phyloP scores from a whole-genome alignment of 1,140 invertebrate genomes.

The Argopecten irradians region DNA sequence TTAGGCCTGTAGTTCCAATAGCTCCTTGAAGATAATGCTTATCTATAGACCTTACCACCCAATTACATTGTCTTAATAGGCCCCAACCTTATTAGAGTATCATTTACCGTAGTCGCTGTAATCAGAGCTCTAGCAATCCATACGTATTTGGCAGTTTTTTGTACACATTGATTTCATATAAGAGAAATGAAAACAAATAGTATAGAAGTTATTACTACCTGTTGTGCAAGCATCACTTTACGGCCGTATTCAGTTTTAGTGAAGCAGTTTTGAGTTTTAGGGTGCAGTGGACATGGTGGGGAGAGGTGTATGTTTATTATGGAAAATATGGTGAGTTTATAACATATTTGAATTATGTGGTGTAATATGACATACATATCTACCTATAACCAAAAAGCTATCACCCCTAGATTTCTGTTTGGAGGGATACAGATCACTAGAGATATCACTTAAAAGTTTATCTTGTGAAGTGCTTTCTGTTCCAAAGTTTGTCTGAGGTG shows the following conservation, averaged over 20 bases:
- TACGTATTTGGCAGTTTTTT: no score
- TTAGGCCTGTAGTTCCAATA: neutral
- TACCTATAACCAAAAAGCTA: neutral
- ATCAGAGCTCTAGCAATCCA: no score
- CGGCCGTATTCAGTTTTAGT: no score
- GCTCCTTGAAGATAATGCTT: neutral
- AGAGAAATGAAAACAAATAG: no score
- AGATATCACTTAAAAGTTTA: neutral
- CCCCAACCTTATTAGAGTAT: neutral
- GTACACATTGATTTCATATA: no score
- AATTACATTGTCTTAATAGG: neutral
- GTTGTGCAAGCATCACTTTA: no score
- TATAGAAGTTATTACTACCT: no score
- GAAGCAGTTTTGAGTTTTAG: no score
- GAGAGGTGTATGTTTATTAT: no score
- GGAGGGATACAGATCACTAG: neutral
- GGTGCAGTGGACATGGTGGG: no score
- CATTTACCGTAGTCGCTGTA: no score
- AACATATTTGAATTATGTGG: neutral
- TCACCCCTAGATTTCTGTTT: neutral
- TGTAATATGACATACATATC: neutral
- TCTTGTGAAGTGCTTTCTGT: neutral
- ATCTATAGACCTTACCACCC: neutral
- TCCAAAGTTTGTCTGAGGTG: neutral
- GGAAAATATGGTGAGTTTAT: no score